Percentiles rank a stretch among this genome's conserved stretches.
Evolutionary conservation across 2,888 invertebrate species (phyloP).

Genomic region (Muscina levida): DNA sequence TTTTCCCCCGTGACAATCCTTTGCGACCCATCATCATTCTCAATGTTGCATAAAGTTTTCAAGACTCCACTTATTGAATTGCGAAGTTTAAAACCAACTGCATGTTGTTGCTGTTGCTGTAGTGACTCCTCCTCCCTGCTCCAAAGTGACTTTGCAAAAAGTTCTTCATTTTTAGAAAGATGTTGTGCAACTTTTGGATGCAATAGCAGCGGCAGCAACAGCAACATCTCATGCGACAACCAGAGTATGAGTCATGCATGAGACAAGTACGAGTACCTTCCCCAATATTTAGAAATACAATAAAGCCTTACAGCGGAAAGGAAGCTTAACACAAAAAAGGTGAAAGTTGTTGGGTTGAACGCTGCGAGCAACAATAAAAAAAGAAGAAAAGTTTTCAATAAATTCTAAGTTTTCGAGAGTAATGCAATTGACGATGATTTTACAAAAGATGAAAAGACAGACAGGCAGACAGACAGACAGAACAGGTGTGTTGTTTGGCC

Average conservation of each 20-base stretch:
- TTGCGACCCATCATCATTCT: neutral
- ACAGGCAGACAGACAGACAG: no score
- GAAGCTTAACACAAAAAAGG: constrained; percentile 1
- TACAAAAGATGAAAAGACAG: neutral
- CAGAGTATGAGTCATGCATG: constrained; percentile 19
- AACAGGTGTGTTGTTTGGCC: neutral
- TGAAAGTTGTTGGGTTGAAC: constrained; percentile 32
- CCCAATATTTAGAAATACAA: constrained; percentile 27
- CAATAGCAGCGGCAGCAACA: constrained; percentile 13
- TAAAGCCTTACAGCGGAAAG: neutral
- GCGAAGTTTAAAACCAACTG: neutral
- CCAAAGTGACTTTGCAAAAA: neutral
- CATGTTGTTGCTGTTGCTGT: neutral
- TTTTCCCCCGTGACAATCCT: neutral
- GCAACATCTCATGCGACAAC: neutral
- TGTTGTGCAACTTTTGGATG: constrained; percentile 37
- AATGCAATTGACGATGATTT: constrained; percentile 24
- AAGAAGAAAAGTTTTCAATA: constrained; percentile 18
- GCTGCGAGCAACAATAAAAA: neutral
- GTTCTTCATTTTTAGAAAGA: constrained; percentile 31
- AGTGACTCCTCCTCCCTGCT: neutral
- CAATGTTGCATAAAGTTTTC: constrained; percentile 26
- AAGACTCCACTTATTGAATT: constrained; percentile 30
- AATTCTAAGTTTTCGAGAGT: constrained; percentile 26
- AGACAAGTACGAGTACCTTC: neutral